Percentiles rank a stretch among this genome's conserved stretches.
phyloP scores from a whole-genome alignment of 1,140 invertebrate genomes.

The Glossosoma conforme region DNA sequence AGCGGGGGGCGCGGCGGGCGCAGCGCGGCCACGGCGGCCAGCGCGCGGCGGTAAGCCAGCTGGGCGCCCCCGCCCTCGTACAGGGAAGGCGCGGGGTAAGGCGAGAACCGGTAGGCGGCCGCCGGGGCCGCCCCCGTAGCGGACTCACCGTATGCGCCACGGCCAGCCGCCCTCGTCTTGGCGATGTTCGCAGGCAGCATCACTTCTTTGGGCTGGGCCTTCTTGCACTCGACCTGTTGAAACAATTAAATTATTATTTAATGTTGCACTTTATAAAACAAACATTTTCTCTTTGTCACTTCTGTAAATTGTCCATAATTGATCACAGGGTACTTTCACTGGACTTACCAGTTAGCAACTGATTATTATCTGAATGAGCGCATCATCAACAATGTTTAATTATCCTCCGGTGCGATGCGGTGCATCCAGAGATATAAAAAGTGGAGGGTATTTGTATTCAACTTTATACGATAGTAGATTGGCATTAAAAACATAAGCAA shows the following conservation, averaged over 20 bases:
- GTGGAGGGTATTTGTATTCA: not conserved
- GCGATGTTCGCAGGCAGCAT: slow-evolving; percentile 94
- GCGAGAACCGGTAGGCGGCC: slow-evolving; percentile 58
- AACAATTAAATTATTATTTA: no score
- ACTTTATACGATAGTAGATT: not conserved
- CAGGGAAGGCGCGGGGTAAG: slow-evolving; percentile 57
- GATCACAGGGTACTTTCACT: no score
- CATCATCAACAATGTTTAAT: not conserved
- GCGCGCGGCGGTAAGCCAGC: slow-evolving; percentile 32
- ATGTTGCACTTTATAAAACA: no score
- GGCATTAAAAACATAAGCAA: no score
- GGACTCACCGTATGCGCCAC: slow-evolving; percentile 94
- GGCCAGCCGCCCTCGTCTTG: slow-evolving; percentile 85
- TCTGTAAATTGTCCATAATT: no score
- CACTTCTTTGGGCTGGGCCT: slow-evolving; percentile 98
- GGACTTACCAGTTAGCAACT: no score
- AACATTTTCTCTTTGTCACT: not conserved
- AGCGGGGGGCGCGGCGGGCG: slow-evolving; percentile 44
- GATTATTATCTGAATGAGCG: no score
- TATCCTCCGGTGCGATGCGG: no score
- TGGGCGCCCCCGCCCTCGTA: slow-evolving; percentile 46
- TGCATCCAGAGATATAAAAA: no score
- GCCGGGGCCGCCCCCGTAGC: slow-evolving; percentile 54
- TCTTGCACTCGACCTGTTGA: slow-evolving; percentile 97
- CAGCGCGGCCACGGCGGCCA: slow-evolving; percentile 44